Evolutionary conservation across 2,797 vertebrate genomes (phyloP), one percentile per base, ranked within the genome.

Genomic region (Dermochelys coriacea): DNA sequence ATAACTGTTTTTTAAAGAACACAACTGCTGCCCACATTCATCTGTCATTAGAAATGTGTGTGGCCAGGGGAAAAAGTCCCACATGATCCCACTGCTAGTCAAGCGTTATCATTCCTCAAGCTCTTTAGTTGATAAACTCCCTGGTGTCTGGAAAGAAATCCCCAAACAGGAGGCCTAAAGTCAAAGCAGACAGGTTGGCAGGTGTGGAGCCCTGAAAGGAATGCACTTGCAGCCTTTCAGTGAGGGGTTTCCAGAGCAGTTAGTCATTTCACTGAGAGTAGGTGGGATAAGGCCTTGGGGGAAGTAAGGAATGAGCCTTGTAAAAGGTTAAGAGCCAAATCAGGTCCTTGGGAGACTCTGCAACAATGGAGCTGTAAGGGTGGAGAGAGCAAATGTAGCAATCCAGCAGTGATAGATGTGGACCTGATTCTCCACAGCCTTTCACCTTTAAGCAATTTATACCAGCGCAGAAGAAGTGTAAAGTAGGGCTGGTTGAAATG

Each of bases 81-180:
- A 88, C 95, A 95, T 45, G 79, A 85, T 75, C 81, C 84, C 31
- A 68, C 31, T 79, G 47, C 90, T 95, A 96, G 95, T 96, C 93
- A 97, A 45, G 95, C 94, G 90, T 91, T 96, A 95, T 95, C 95
- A 95, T n/a, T 95, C 86, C 55, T 52, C 52, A 93, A 87, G 16
- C 87, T 34, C 78, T 87, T 87, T 91, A 91, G 95, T 89, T 91
- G 85, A 87, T 90, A 84, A 68, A 19, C 0, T 94, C 79, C 86
- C 59, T 37, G 0, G 5, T 54, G 81, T 49, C 75, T 89, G 80
- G n/a, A 71, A 45, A 51, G 49, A n/a, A 55, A 34, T 78, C 45
- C 64, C 8, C 2, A 86, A 93, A 84, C 50, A n/a, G 84, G 92
- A 93, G 34, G 41, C 86, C 64, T 87, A 59, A 41, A 91, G 89